phyloP scores from a whole-genome alignment of 2,888 invertebrate species.

The Ganaspis brasiliensis region DNA sequence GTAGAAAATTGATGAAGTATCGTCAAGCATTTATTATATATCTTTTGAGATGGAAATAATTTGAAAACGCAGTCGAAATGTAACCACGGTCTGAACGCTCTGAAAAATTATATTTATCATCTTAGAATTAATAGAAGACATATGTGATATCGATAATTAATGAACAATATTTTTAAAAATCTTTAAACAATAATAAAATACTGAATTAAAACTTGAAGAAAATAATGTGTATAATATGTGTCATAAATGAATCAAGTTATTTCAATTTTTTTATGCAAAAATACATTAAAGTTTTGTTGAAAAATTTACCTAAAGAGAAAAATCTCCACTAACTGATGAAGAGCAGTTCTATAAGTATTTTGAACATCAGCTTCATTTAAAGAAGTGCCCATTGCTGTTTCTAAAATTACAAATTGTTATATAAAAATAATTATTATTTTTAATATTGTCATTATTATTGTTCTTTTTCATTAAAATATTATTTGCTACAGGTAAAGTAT shows the following conservation, averaged over 20 bases:
- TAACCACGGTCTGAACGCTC: slow-evolving; percentile 30
- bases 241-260: too few relatives aligned
- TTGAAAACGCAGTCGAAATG: neutral
- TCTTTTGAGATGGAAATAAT: neutral
- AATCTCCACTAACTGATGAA: slow-evolving; percentile 80
- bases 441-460: neutral
- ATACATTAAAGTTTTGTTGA: neutral
- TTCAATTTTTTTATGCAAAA: neutral
- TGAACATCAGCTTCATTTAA: slow-evolving; percentile 80
- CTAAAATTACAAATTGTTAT: neutral
- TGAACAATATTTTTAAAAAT: too few relatives aligned
- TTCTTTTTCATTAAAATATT: too few relatives aligned
- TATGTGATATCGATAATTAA: too few relatives aligned
- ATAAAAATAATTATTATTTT: neutral
- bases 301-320: slow-evolving; percentile 29
- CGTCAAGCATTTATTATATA: slow-evolving; percentile 71
- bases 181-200: too few relatives aligned
- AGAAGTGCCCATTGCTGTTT: slow-evolving; percentile 84
- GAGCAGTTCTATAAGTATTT: slow-evolving; percentile 83
- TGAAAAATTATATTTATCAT: neutral
- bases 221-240: too few relatives aligned
- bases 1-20: slow-evolving; percentile 92
- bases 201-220: too few relatives aligned
- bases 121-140: too few relatives aligned
- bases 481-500: too few relatives aligned